These are phyloP conservation scores for Taeniopygia guttata DNA, from an alignment of 2,797 vertebrate species.

Conservation along the genomic window DNA sequence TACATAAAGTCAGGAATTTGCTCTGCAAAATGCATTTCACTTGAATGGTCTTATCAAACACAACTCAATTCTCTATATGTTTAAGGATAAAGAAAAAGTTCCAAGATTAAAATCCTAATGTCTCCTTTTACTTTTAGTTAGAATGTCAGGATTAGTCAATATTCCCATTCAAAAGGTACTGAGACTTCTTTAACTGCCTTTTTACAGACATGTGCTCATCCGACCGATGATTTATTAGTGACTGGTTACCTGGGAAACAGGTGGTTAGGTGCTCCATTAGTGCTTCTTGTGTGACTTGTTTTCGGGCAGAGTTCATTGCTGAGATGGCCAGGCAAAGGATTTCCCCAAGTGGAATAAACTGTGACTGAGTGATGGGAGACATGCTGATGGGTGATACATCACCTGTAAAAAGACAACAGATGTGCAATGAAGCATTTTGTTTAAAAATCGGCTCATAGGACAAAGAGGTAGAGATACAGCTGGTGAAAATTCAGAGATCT, in stretches of 20 bases:
- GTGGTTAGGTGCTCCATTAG: constrained; percentile 96
- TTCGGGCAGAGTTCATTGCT: constrained; percentile 95
- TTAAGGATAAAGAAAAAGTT: neutral
- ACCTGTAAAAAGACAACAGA: constrained; percentile 81
- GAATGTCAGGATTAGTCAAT: neutral
- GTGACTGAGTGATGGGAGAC: constrained; percentile 99
- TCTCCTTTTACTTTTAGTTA: neutral
- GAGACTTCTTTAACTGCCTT: neutral
- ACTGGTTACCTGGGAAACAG: constrained; percentile 92
- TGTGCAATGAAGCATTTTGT: constrained; percentile 34
- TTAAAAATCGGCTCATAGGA: neutral
- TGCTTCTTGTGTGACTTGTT: constrained; percentile 96
- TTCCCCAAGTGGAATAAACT: constrained; percentile 98
- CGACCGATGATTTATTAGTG: neutral
- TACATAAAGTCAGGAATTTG: neutral
- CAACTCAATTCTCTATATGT: neutral
- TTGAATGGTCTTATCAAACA: neutral
- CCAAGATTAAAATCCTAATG: neutral
- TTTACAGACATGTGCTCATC: neutral
- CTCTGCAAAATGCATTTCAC: neutral
- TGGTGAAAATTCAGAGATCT: neutral
- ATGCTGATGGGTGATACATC: constrained; percentile 99
- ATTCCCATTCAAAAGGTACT: neutral
- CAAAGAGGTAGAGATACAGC: neutral
- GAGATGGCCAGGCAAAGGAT: constrained; percentile 98